Evolutionary conservation across 2,113 vertebrate species (phyloP), one percentile per base, ranked within the genome.

Genomic region (Xiphias gladius): DNA sequence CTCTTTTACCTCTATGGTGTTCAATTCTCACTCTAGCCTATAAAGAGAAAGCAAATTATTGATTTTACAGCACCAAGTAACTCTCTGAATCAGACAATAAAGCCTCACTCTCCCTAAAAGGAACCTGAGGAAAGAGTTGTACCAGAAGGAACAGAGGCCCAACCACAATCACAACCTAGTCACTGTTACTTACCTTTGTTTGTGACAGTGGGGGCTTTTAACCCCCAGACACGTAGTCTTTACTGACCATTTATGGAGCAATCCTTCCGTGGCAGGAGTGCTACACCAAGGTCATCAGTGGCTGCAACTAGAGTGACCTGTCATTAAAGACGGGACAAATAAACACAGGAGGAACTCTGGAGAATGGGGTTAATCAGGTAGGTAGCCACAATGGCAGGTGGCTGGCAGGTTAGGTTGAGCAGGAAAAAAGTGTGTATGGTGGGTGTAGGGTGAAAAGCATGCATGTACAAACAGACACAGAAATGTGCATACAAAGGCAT

Each of bases 261-360:
- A 76, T 83, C 81, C 88, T 79, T 83, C 89, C 81, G 89, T 89
- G 84, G 74, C 87, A 90, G 89, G 86, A 84, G 88, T 86, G 86
- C 77, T 83, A 88, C 87, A 93, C 86, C 92, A 90, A 91, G 94
- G 93, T 95, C 94, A 94, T 84, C 89, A 80, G 89, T 84, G 88
- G 86, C 88, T 88, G 70, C 14, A 79, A 64, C 78, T 58, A 79
- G 80, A 86, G 80, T 90, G 90, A 94, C 93, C 92, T 68, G 85
- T 88, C 59, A 84, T 95, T 92, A 92, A 89, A 93, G 85, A 89
- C 54, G 76, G 87, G 86, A 79, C 89, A 91, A 92, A 94, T 88
- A 93, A 93, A 93, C 91, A 91, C 85, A 79, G 78, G 75, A 86
- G 80, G 79, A 84, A 87, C 91, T 89, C 77, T 41, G 78, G 84